Conservation (phyloP, 2,797 vertebrate genomes). For the Acomys russatus region DNA sequence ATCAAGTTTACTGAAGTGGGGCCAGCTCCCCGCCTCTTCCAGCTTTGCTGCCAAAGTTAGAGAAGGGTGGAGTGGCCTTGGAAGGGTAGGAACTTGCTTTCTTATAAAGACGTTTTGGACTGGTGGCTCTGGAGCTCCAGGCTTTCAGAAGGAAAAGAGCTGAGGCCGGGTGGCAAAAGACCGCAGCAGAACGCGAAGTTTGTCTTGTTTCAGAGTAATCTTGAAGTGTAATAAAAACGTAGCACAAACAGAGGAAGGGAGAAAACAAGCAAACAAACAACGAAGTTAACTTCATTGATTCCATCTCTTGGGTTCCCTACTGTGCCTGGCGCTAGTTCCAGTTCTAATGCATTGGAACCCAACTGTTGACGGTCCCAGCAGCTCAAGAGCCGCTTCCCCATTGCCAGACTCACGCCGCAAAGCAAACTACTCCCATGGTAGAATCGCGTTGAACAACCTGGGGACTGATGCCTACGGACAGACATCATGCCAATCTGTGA, state of each 20-base stretch:
- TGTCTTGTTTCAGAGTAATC: constrained; percentile 20
- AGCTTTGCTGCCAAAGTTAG: constrained; percentile 64
- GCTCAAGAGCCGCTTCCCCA: neutral
- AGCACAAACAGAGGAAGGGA: neutral
- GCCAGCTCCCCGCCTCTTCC: constrained; percentile 74
- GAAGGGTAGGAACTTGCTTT: constrained; percentile 70
- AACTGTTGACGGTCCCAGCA: neutral
- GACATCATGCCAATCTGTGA: neutral
- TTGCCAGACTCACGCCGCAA: neutral
- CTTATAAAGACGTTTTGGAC: constrained; percentile 69
- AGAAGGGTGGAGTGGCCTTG: constrained; percentile 77
- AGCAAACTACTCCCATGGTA: neutral
- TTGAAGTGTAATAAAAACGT: neutral
- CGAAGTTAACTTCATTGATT: neutral
- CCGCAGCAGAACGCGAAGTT: neutral
- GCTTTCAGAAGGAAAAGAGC: constrained; percentile 66
- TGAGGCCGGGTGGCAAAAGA: neutral
- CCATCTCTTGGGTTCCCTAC: neutral
- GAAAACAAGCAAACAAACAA: neutral
- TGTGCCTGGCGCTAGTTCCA: neutral
- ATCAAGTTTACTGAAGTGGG: constrained; percentile 67
- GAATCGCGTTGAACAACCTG: neutral
- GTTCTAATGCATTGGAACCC: neutral
- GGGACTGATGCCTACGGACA: neutral
- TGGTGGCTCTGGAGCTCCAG: neutral